Evolutionary conservation across 1,140 invertebrate species (phyloP).

Genomic region (Neodiprion pinetum): DNA sequence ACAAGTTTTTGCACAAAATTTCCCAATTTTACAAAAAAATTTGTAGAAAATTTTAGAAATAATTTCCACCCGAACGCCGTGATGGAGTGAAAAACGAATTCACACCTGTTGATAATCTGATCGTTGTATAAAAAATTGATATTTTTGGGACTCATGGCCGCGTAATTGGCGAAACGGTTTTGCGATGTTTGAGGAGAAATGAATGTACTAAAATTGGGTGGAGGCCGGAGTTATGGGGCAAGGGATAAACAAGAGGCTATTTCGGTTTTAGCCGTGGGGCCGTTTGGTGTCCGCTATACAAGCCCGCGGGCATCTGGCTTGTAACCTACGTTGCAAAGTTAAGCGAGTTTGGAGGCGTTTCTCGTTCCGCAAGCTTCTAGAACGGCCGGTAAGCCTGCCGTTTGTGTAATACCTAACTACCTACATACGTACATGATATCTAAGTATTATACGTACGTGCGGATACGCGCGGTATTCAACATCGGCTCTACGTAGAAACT

Average conservation of each 20-base stretch:
- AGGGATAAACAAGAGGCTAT: slow-evolving; percentile 4
- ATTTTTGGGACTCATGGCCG: too few relatives aligned
- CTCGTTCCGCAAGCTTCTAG: background rate
- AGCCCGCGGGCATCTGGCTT: background rate
- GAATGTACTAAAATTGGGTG: background rate
- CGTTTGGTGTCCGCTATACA: background rate
- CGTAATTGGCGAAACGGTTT: too few relatives aligned
- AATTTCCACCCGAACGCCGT: too few relatives aligned
- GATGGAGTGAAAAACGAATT: too few relatives aligned
- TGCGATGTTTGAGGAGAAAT: too few relatives aligned
- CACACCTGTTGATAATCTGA: too few relatives aligned
- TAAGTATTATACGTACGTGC: background rate
- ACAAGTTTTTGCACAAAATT: too few relatives aligned
- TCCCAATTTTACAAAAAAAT: too few relatives aligned
- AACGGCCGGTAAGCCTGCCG: background rate
- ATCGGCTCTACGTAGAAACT: background rate
- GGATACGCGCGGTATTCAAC: background rate
- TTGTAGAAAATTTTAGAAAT: too few relatives aligned
- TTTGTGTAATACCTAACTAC: too few relatives aligned
- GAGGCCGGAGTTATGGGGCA: background rate
- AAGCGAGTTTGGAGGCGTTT: background rate
- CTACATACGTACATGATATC: too few relatives aligned
- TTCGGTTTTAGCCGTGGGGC: background rate
- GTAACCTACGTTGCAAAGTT: background rate
- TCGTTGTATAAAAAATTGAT: too few relatives aligned